These are phyloP conservation scores for Pherbina coryleti DNA, from an alignment of 2,888 invertebrate species.

Conservation along the genomic window DNA sequence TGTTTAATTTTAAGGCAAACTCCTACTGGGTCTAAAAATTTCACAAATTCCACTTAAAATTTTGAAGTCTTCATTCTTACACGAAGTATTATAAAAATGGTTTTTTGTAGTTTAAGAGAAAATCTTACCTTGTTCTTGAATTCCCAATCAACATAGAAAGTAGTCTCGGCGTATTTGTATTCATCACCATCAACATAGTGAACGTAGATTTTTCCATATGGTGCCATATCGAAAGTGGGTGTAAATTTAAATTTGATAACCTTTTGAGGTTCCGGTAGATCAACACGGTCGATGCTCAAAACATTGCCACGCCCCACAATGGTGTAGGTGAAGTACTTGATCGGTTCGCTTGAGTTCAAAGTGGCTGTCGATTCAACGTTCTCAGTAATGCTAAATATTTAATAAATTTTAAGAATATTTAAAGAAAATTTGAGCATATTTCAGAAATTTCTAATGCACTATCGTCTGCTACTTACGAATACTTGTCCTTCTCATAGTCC, in stretches of 20 bases:
- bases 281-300: slow-evolving; percentile 80
- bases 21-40: too few relatives aligned
- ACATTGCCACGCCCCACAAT: slow-evolving; percentile 89
- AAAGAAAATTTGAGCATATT: background rate
- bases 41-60: too few relatives aligned
- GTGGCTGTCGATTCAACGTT: slow-evolving; percentile 80
- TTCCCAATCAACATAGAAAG: background rate
- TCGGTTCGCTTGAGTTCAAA: slow-evolving; percentile 80
- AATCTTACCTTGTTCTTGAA: slow-evolving; percentile 13
- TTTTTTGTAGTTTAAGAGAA: background rate
- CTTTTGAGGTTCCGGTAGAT: slow-evolving; percentile 68
- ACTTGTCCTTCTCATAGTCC: slow-evolving; percentile 48
- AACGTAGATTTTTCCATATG: slow-evolving; percentile 83
- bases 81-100: too few relatives aligned
- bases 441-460: background rate
- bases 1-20: too few relatives aligned
- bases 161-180: slow-evolving; percentile 73
- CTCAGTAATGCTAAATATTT: slow-evolving; percentile 71
- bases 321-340: slow-evolving; percentile 81
- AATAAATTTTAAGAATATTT: background rate
- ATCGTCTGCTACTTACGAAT: slow-evolving; percentile 47
- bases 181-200: slow-evolving; percentile 83
- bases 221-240: slow-evolving; percentile 83
- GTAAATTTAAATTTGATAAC: slow-evolving; percentile 76
- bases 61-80: too few relatives aligned